Conservation (phyloP, 2,113 vertebrate genomes). For the Petaurus breviceps region DNA sequence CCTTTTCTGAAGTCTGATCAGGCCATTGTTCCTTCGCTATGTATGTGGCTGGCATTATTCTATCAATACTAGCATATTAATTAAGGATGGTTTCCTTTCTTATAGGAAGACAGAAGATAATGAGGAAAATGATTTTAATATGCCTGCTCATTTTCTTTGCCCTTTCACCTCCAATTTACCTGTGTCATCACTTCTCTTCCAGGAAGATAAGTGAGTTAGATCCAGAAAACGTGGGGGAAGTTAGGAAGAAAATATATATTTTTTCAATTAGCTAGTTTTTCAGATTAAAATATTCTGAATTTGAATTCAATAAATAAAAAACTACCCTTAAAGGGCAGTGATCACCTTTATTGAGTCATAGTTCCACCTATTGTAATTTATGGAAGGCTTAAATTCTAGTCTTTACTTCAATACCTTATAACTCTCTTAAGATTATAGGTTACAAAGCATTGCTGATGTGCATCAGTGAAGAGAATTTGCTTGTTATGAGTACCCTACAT, state of each 20-base stretch:
- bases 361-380: not conserved
- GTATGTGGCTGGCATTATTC: not conserved
- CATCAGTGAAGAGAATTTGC: not conserved
- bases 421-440: not conserved
- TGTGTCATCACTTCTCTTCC: not conserved
- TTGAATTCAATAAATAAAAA: constrained; percentile 21
- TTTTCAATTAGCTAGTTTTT: constrained; percentile 22
- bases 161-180: not conserved
- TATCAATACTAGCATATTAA: not conserved
- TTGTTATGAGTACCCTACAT: not conserved
- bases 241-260: not conserved
- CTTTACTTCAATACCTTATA: not conserved
- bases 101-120: not conserved
- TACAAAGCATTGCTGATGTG: not conserved
- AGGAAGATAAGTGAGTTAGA: constrained; percentile 41
- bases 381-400: not conserved
- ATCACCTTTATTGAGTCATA: not conserved
- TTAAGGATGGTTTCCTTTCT: not conserved
- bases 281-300: constrained; percentile 9
- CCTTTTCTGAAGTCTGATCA: not conserved
- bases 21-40: not conserved
- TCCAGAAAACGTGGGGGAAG: not conserved
- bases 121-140: constrained; percentile 14
- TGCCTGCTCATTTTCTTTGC: not conserved
- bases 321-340: not conserved